Base-by-base conservation (phyloP, 2,113 vertebrate genomes). In the Ahaetulla prasina region DNA sequence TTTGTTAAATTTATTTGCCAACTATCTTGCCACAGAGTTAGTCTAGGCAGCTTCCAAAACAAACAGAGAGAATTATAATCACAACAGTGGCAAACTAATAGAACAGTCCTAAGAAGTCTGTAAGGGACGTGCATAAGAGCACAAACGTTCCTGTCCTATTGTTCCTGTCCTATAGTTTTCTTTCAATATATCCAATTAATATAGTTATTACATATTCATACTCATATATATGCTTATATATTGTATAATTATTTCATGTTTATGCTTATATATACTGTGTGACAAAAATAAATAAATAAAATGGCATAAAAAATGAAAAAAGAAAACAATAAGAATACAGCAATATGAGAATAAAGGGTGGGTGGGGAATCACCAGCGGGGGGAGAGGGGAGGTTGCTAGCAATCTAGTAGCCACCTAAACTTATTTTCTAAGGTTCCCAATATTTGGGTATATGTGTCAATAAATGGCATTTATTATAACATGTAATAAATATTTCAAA, bases 391-490 rank as follows among this genome's bases (percentile, higher is more conserved):
- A 30, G 30, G 27, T 63, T 63, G 60, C 60, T 63, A 63, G 27
- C 27, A 63, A 63, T 63, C 60, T 2, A 63, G 27, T 63, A 5
- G 1, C 10, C 54, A 55, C 22, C 2, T 55, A 55, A 22, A 23
- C 23, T 57, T 57, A 25, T 57, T 57, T 57, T 57, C 55, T 57
- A 88, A 93, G 89, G 52, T 52, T 91, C 80, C 63, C 50, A 30
- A n/a, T 55, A 52, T 86, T 89, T 57, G 63, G 63, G 52, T 88
- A 91, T 84, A 90, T 39, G 43, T 91, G 89, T 91, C 85, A 55
- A 93, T 52, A 91, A 91, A 57, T 50, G 54, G 60, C 43, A 93
- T 93, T 89, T 91, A 91, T 88, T 91, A 89, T 53, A 60, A n/a
- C 45, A 30, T 85, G 87, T 35, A 18, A 2, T 93, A 74, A 74